Percentiles rank a stretch among this genome's conserved stretches.
Conservation (phyloP, 2,113 vertebrate genomes). For the Ondatra zibethicus region DNA sequence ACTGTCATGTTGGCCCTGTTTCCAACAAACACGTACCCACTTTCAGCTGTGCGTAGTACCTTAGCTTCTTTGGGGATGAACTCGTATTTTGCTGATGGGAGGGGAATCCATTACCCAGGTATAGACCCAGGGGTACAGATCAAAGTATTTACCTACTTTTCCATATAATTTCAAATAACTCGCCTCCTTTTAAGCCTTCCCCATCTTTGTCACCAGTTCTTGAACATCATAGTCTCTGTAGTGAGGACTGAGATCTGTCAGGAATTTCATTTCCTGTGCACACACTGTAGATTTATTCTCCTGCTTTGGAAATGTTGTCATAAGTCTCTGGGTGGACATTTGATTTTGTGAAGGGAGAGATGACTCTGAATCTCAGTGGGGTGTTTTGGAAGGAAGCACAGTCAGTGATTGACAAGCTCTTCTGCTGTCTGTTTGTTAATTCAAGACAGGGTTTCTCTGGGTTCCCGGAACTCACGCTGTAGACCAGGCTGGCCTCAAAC, state of each 20-base stretch:
- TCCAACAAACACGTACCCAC: not conserved
- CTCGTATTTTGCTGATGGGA: not conserved
- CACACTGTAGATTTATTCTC: not conserved
- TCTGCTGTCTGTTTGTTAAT: not conserved
- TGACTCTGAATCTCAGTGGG: not conserved
- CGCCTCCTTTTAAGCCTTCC: not conserved
- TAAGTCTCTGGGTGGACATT: not conserved
- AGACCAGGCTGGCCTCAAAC: not conserved
- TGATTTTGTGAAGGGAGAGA: not conserved
- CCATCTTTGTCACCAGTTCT: not conserved
- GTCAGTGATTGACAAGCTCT: not conserved
- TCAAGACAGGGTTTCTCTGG: not conserved
- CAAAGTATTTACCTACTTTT: not conserved
- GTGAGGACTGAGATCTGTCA: not conserved
- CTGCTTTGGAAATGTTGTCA: not conserved
- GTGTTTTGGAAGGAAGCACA: conserved; percentile 2
- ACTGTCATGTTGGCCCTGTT: not conserved
- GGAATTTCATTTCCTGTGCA: not conserved
- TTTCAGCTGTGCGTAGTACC: not conserved
- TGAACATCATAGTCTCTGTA: not conserved
- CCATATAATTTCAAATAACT: not conserved
- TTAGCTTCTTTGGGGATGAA: not conserved
- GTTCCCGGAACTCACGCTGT: not conserved
- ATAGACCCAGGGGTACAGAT: not conserved
- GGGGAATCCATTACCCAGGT: not conserved